Evolutionary conservation across 1,140 invertebrate species (phyloP).

Genomic region (Heliconius nattereri): DNA sequence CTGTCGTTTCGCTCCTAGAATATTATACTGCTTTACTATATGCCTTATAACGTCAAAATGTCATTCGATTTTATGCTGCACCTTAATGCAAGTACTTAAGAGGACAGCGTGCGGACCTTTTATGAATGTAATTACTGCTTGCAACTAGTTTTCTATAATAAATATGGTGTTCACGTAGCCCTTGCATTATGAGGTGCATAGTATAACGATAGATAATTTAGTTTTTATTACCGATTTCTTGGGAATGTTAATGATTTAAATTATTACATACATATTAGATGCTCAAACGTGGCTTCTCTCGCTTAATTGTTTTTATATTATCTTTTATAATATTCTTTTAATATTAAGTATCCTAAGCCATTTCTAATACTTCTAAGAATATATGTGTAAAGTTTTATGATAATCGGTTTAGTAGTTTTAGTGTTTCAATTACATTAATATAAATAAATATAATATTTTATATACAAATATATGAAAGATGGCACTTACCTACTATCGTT

Average conservation of each 20-base stretch:
- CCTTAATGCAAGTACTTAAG: neutral
- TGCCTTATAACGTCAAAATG: neutral
- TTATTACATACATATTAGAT: too few species aligned
- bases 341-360: neutral
- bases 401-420: too few species aligned
- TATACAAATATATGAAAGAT: too few species aligned
- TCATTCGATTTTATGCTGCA: slow-evolving; percentile 11
- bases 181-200: neutral
- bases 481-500: too few species aligned
- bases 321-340: neutral
- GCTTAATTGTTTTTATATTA: neutral
- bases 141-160: neutral
- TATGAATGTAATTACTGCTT: neutral
- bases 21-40: slow-evolving; percentile 20
- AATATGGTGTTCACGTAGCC: neutral
- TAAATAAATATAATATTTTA: too few species aligned
- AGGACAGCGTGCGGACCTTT: neutral
- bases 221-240: neutral
- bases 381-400: too few species aligned
- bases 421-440: too few species aligned
- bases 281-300: neutral
- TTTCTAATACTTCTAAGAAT: too few species aligned
- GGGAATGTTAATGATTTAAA: neutral
- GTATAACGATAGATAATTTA: neutral
- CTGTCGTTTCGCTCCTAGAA: slow-evolving; percentile 16